Base-by-base conservation (phyloP, 2,797 vertebrate species). In the Poeciliopsis gracilis region DNA sequence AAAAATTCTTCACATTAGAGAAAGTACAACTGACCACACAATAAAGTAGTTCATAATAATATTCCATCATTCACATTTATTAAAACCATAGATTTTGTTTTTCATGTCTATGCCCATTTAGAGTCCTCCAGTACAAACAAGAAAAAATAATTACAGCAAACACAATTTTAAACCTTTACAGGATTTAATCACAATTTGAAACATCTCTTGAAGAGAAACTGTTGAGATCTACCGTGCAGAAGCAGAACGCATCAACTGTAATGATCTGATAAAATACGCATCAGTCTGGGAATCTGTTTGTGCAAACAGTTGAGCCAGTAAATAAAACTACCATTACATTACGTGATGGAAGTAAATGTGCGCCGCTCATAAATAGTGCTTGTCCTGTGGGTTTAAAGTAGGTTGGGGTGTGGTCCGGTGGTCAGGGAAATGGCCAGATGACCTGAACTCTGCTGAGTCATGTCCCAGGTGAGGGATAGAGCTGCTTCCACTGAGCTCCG, bases 401-500 rank as follows among this genome's bases (percentile, higher is more conserved):
- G 93, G 87, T 74, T 66, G 84, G 90, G 93, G 93, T 91, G 94
- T 93, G 94, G 94, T 93, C 91, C 91, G 88, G 93, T 89, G 94
- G 93, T 94, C 91, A 90, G 92, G 83, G 88, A 94, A 94, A 94
- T 94, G 90, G 93, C 90, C 89, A 90, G 94, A 94, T 91, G 94
- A 93, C 93, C 92, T 92, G 89, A 89, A 69, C 90, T 84, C 53
- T 93, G 94, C 94, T 94, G 94, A 94, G 90, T 94, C 93, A 94
- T 92, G 92, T 94, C 94, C 94, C 94, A 93, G 92, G 94, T 94
- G 94, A 93, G 91, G 88, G 88, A 94, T 94, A 89, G 92, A 93
- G 92, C 93, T 90, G 93, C 92, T 81, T 93, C 89, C 89, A 86
- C 88, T 47, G 89, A 90, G 90, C 91, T 93, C 88, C 90, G 77